These are phyloP conservation scores for Brachypodius melanocephalos DNA, from an alignment of 2,113 vertebrate species.

Conservation along the genomic window DNA sequence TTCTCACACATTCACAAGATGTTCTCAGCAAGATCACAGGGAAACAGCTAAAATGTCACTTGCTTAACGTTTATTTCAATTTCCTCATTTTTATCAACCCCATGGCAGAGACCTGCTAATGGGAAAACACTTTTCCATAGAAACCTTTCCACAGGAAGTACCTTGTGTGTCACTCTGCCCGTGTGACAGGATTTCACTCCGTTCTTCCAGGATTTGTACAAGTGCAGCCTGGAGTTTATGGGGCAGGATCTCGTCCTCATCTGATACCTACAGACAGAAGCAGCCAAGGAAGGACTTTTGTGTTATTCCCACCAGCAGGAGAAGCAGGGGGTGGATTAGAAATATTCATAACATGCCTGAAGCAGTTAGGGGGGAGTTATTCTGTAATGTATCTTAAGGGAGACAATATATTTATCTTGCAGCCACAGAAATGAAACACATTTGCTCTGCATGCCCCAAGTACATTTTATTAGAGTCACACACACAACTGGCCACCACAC, in stretches of 20 bases:
- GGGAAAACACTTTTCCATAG: background rate
- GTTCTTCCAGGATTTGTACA: slow-evolving; percentile 88
- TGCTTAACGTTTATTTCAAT: background rate
- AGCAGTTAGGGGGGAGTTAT: background rate
- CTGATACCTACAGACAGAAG: slow-evolving; percentile 79
- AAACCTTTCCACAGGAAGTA: slow-evolving; percentile 26
- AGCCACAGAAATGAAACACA: background rate
- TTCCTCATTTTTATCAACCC: background rate
- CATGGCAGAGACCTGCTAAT: background rate
- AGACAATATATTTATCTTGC: background rate
- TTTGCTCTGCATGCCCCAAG: background rate
- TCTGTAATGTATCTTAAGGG: background rate
- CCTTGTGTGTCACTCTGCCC: slow-evolving; percentile 75
- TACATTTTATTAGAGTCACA: background rate
- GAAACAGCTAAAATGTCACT: background rate
- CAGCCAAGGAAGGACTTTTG: background rate
- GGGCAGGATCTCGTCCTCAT: slow-evolving; percentile 94
- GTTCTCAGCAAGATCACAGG: background rate
- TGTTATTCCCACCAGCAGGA: background rate
- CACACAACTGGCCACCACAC: background rate
- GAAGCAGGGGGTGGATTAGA: background rate
- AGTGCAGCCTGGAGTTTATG: slow-evolving; percentile 93
- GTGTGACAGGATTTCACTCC: slow-evolving; percentile 82
- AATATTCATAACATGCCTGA: background rate
- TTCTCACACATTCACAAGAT: background rate